Evolutionary conservation across 2,797 vertebrate species (phyloP), one percentile per base, ranked within the genome.

Genomic region (Xenentodon cancila): DNA sequence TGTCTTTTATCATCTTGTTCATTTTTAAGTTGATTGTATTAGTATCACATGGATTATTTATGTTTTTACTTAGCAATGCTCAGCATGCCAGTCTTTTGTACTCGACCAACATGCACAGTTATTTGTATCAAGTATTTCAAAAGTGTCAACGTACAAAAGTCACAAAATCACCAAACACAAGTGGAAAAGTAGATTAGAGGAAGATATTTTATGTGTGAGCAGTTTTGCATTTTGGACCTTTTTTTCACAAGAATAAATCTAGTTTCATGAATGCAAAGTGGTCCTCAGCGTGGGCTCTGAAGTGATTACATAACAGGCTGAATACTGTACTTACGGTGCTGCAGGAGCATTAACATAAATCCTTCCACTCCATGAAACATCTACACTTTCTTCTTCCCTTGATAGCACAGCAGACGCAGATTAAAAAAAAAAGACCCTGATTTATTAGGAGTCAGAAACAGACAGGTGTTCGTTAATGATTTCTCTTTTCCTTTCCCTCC

Each of bases 391-490:
- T 55, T 32, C 5, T 5, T 25, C 44, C 52, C 37, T 37, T 42
- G 27, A 50, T 44, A 57, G 61, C 32, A 3, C 25, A 5, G 5
- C 25, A 58, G 55, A 59, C 50, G 80, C 79, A 42, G 49, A 58
- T 74, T 5, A 25, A 25, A 25, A 25, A 43, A 61, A 73, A 50
- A 67, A 17, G 34, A 42, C 5, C 34, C 59, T 80, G 82, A 92
- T 90, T 91, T 89, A 91, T 88, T 84, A 78, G 58, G 25, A 88
- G 84, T 83, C 76, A 75, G 73, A 75, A 78, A 72, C 56, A 80
- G 91, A 91, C 92, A 92, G 89, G 89, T 91, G 87, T 89, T 89
- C 25, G 27, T 77, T 92, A 88, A 92, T 90, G 88, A 88, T 92
- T 93, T 91, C 85, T 87, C 43, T 84, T 69, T 84, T 81, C 77